These are phyloP conservation scores for Austrofundulus limnaeus DNA, from an alignment of 2,113 vertebrate species.

Conservation along the genomic window DNA sequence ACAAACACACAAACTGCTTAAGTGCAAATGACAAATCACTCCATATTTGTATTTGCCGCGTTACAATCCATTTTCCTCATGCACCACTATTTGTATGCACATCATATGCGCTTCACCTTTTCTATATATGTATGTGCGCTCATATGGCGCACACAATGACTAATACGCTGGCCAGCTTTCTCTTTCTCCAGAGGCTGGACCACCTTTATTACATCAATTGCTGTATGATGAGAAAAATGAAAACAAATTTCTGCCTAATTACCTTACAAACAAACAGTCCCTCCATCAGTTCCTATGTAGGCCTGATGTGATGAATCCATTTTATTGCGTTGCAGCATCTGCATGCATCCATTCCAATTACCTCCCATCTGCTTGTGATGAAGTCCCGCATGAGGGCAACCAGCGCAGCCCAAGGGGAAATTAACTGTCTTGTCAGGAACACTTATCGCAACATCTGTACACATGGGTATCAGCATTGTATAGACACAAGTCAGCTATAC, in stretches of 20 bases:
- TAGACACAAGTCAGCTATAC: slow-evolving; percentile 48
- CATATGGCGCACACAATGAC: slow-evolving; percentile 1
- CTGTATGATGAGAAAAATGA: slow-evolving; percentile 78
- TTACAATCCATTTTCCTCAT: slow-evolving; percentile 7
- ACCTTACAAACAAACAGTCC: slow-evolving; percentile 88
- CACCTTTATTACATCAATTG: slow-evolving; percentile 72
- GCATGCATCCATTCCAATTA: slow-evolving; percentile 84
- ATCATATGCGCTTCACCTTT: background rate
- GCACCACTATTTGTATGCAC: background rate
- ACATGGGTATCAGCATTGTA: slow-evolving; percentile 56
- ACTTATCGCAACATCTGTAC: slow-evolving; percentile 78
- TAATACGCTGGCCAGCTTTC: slow-evolving; percentile 28
- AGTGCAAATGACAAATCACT: slow-evolving; percentile 20
- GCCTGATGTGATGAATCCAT: slow-evolving; percentile 86
- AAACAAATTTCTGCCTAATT: slow-evolving; percentile 96
- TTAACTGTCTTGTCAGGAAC: slow-evolving; percentile 77
- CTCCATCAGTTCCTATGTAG: slow-evolving; percentile 83
- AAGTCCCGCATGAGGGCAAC: slow-evolving; percentile 63
- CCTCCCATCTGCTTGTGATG: slow-evolving; percentile 85
- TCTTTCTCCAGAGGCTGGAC: slow-evolving; percentile 52
- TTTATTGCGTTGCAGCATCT: slow-evolving; percentile 85
- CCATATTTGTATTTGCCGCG: slow-evolving; percentile 14
- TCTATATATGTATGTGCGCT: background rate
- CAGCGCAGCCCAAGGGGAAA: slow-evolving; percentile 76
- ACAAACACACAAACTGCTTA: slow-evolving; percentile 5